Evolutionary conservation across 2,888 invertebrate species (phyloP), one percentile per base, ranked within the genome.

Genomic region (Tinea pellionella): DNA sequence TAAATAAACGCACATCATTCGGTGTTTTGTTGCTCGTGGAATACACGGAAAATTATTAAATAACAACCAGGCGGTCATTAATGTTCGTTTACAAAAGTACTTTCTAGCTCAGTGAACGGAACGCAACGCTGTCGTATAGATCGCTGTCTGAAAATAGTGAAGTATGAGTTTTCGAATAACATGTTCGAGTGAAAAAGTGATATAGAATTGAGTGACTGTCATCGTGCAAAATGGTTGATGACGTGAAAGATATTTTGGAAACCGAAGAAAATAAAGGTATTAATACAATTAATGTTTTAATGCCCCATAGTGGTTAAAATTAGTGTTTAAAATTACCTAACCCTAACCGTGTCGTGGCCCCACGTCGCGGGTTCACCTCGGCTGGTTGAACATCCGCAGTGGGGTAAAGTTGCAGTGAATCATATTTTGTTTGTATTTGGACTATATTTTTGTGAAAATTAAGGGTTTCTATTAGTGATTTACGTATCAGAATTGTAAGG

Each of bases 171-270:
- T 84, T 85, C 81, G 80, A 85, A 86, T 83, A 41, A 60, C 24
- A 86, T 86, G 85, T 83, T 84, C 80, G 82, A 84, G 80, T 85
- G 24, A 86, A 85, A 80, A 85, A 86, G 84, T 86, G 86, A 74
- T 42, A 24, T 57, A 74, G 76, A 58, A 80, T 83, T 84, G 81
- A 80, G 82, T 83, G 81, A 80, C 80, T 85, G 85, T 86, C 84
- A 85, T 80, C 80, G 73, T 80, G 84, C 87, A 87, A 87, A 78
- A 87, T 87, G 87, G 87, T 84, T 82, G 87, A 86, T 85, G 87
- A 87, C 81, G 86, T 83, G 84, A 82, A 77, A 80, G 79, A 86
- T 79, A 77, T 82, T 78, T 76, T 75, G 72, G 87, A 85, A 85
- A 83, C 82, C 80, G 84, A 85, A 79, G 87, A 87, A 80, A 83